Evolutionary conservation across 64 coral and sea anemone genomes (phyloP), one percentile per base, ranked within the genome.

Genomic region (Dendronephthya gigantea): DNA sequence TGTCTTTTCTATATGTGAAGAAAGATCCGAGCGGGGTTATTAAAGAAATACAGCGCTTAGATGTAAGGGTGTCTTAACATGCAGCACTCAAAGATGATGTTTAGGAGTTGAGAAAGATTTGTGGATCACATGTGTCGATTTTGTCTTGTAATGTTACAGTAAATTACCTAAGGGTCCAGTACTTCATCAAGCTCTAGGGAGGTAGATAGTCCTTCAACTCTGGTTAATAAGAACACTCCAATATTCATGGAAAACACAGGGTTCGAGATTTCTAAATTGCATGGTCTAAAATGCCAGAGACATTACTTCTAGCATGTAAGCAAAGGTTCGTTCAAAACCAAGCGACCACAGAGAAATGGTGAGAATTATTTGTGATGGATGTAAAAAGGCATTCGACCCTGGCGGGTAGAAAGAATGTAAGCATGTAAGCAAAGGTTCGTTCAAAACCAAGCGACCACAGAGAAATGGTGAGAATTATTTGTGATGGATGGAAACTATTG

Each of bases 281-380:
- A 16, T 79, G 72, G 72, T 79, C 36, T 39, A 79, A 79, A 79
- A 79, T 79, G 72, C 72, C 72, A 79, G 30, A 79, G 72, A 13
- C 72, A 79, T 33, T 79, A 36, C 72, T 79, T 79, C 8, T 35
- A 8, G 72, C 72, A 79, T 79, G 72, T 15, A 19, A 79, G 72
- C n/a, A 79, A 79, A 79, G 36, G 72, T 79, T 39, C 72, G 72
- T 79, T 33, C 36, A 39, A 79, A 34, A 79, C 72, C 72, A 16
- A 79, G 27, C 11, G 72, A 79, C 36, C 30, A 33, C 34, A 79
- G 72, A 79, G 72, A 79, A 39, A 79, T 79, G 72, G 72, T 79
- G 37, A 79, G 72, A 79, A 79, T 79, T 35, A 34, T 79, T 35
- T 79, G 72, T 39, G 72, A 79, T 79, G 72, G n/a, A 79, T 29